Percentiles rank a stretch among this genome's conserved stretches.
Evolutionary conservation across 2,113 vertebrate genomes (phyloP).

Genomic region (Aleadryas rufinucha): DNA sequence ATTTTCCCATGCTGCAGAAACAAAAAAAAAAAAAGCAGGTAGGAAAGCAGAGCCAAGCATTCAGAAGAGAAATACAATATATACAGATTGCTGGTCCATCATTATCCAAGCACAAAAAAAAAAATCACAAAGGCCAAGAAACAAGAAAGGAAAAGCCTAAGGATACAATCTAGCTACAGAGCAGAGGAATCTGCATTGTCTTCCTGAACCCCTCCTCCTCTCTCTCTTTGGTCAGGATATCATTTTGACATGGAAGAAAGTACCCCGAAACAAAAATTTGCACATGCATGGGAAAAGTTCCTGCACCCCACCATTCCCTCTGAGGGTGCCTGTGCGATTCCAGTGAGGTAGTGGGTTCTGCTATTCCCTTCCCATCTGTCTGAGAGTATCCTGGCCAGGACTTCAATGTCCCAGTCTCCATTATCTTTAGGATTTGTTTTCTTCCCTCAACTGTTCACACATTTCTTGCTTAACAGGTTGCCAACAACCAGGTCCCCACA

Average conservation of each 20-base stretch:
- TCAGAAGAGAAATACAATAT: background rate
- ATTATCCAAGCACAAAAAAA: background rate
- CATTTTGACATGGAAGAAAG: background rate
- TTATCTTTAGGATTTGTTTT: background rate
- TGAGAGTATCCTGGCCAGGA: background rate
- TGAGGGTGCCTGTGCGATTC: background rate
- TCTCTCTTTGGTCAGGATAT: background rate
- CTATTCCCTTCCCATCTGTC: background rate
- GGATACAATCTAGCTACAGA: background rate
- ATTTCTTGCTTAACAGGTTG: background rate
- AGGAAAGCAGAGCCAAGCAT: background rate
- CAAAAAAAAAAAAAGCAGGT: background rate
- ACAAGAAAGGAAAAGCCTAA: background rate
- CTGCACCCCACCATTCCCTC: background rate
- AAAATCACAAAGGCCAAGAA: background rate
- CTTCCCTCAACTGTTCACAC: background rate
- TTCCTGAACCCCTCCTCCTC: background rate
- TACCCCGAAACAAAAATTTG: background rate
- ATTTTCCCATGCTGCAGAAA: background rate
- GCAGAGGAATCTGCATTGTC: background rate
- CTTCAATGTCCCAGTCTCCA: background rate
- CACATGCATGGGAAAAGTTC: background rate
- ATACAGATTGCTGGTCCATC: background rate
- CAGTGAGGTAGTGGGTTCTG: background rate
- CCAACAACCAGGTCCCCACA: background rate